Conservation (phyloP, 2,797 vertebrate species). For the Notolabrus celidotus region DNA sequence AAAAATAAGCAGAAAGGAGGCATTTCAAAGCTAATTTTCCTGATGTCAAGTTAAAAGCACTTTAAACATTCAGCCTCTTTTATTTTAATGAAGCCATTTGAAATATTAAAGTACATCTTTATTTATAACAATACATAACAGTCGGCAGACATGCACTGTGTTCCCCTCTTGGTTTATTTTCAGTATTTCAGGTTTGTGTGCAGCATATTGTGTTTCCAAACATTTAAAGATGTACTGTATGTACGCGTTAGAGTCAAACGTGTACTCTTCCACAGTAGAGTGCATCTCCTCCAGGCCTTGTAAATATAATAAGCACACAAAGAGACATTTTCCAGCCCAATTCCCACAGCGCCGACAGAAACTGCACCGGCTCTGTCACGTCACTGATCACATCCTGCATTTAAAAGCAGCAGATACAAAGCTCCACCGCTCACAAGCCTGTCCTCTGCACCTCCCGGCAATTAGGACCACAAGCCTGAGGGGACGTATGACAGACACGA, state of each 20-base stretch:
- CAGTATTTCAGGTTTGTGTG: neutral
- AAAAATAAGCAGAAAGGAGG: too few species aligned
- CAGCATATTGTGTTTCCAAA: slow-evolving; percentile 8
- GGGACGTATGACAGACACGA: slow-evolving; percentile 30
- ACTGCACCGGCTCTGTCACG: slow-evolving; percentile 34
- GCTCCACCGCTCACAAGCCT: slow-evolving; percentile 29
- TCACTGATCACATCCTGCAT: slow-evolving; percentile 34
- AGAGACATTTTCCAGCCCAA: slow-evolving; percentile 51
- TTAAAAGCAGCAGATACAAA: slow-evolving; percentile 48
- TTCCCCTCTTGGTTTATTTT: neutral
- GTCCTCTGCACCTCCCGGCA: slow-evolving; percentile 40
- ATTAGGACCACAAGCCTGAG: slow-evolving; percentile 54
- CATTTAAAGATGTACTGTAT: neutral
- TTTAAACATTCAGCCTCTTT: too few species aligned
- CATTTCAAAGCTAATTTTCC: too few species aligned
- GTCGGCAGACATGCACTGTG: neutral
- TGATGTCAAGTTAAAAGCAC: too few species aligned
- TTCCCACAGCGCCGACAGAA: slow-evolving; percentile 36
- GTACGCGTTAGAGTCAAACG: slow-evolving; percentile 24
- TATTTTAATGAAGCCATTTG: too few species aligned
- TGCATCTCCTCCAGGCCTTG: slow-evolving; percentile 41
- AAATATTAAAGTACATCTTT: too few species aligned
- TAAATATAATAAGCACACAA: slow-evolving; percentile 54
- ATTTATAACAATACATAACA: neutral
- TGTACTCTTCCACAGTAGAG: slow-evolving; percentile 30